A percentile compares a stretch with the other conserved stretches of the same genome.
These are phyloP conservation scores for Gorsachius magnificus DNA, from an alignment of 2,797 vertebrate species.

Conservation along the genomic window DNA sequence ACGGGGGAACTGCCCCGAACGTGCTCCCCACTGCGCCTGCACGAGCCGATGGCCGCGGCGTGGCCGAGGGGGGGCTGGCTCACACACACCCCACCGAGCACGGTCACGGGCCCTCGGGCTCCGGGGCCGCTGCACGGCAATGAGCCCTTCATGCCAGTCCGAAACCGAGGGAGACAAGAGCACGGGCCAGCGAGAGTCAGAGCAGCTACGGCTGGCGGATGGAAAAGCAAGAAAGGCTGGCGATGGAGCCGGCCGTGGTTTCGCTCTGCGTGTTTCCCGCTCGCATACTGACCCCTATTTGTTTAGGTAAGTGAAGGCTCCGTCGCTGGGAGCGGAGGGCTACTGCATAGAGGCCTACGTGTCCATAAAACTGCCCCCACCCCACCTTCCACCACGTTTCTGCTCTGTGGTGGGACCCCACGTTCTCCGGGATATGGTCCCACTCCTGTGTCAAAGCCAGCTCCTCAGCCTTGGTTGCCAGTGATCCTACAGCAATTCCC, in stretches of 20 bases:
- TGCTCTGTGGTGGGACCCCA: neutral
- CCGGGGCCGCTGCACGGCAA: neutral
- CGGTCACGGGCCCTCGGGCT: rapidly evolving
- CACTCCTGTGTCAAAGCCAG: neutral
- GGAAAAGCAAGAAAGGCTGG: neutral
- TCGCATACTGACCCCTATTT: neutral
- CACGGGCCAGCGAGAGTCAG: neutral
- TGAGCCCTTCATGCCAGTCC: rapidly evolving
- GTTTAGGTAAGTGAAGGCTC: neutral
- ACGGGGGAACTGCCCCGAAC: neutral
- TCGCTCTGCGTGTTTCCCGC: rapidly evolving
- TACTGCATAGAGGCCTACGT: neutral
- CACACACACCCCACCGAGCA: neutral
- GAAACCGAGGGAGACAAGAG: neutral
- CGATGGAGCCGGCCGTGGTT: rapidly evolving
- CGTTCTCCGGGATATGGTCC: neutral
- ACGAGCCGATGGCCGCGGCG: neutral
- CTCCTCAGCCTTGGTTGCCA: neutral
- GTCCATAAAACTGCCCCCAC: neutral
- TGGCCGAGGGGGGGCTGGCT: neutral
- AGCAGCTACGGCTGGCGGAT: rapidly evolving
- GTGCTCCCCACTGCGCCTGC: rapidly evolving
- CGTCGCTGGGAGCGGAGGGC: rapidly evolving
- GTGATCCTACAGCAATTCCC: neutral
- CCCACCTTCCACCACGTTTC: rapidly evolving